phyloP scores from a whole-genome alignment of 2,888 invertebrate genomes.

The Lypha dubia region DNA sequence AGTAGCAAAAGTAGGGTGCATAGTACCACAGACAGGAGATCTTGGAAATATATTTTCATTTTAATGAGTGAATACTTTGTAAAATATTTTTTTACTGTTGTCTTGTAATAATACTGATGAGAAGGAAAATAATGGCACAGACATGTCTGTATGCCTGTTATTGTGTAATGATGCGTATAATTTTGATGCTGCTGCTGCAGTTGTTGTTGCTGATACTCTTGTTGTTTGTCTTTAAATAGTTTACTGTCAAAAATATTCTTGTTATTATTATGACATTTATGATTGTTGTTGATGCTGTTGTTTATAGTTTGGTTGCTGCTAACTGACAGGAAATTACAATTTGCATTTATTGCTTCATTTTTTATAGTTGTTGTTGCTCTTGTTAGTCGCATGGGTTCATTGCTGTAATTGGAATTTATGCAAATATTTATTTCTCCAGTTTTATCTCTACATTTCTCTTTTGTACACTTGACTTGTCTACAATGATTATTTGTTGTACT shows the following conservation, averaged over 20 bases:
- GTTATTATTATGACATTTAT: slow-evolving; percentile 16
- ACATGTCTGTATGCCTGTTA: slow-evolving; percentile 11
- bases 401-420: slow-evolving; percentile 10
- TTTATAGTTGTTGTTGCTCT: not conserved
- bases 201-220: not conserved
- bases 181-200: slow-evolving; percentile 8
- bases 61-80: not conserved
- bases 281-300: not conserved
- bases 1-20: not conserved
- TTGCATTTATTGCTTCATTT: not conserved
- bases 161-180: slow-evolving; percentile 4
- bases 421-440: slow-evolving; percentile 6
- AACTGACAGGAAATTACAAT: slow-evolving; percentile 22
- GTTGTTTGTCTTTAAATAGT: slow-evolving; percentile 12
- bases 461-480: not conserved
- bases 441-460: not conserved
- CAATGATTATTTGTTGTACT: slow-evolving; percentile 24
- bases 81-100: not conserved
- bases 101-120: not conserved
- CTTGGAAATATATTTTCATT: not conserved
- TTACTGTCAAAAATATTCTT: slow-evolving; percentile 45
- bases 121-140: not conserved
- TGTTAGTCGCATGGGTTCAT: slow-evolving; percentile 10
- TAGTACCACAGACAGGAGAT: not conserved
- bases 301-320: not conserved